Conservation (phyloP, 1,140 invertebrate genomes). For the Calliphora vicina region DNA sequence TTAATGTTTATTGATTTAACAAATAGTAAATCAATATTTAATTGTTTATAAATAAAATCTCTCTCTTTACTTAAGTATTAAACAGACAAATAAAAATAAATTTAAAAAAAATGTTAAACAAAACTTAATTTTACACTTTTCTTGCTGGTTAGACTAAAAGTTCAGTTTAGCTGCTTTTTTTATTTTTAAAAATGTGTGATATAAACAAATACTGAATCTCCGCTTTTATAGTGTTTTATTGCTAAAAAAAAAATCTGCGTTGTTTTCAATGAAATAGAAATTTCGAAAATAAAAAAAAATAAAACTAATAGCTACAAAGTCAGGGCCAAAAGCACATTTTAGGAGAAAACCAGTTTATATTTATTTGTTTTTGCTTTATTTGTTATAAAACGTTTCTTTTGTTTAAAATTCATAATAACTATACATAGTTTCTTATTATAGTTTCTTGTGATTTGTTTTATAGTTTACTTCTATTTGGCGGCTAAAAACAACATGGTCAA, state of each 20-base stretch:
- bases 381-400: not conserved
- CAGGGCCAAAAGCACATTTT: not conserved
- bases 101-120: too few species aligned
- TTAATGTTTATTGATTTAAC: not conserved
- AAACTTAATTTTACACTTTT: too few species aligned
- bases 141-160: too few species aligned
- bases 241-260: not conserved
- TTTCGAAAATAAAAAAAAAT: too few species aligned
- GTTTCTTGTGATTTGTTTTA: not conserved
- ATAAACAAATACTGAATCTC: not conserved
- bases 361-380: not conserved
- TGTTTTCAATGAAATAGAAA: not conserved
- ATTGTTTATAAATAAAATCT: not conserved
- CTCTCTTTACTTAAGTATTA: not conserved
- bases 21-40: conserved; percentile 7
- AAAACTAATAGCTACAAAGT: not conserved
- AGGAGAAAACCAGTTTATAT: not conserved
- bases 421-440: not conserved
- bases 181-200: not conserved
- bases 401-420: not conserved
- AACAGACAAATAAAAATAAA: too few species aligned
- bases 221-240: not conserved
- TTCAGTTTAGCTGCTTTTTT: not conserved
- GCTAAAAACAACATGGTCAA: not conserved
- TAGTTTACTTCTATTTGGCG: not conserved